phyloP scores from a whole-genome alignment of 2,888 invertebrate genomes.

The Gari tellinella region DNA sequence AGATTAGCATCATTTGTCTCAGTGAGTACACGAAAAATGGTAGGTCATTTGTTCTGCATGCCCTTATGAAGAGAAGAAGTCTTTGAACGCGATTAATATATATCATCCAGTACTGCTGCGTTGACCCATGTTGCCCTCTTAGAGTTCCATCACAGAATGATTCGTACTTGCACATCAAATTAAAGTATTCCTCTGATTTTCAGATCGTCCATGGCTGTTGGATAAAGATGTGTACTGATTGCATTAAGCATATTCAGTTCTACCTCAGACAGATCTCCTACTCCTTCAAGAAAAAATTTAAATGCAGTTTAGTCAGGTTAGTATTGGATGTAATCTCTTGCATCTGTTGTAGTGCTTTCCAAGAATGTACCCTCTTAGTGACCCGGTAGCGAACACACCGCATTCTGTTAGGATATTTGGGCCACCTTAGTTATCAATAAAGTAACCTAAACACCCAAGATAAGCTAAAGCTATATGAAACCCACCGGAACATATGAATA shows the following conservation, averaged over 20 bases:
- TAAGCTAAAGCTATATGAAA: constrained; percentile 60
- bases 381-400: constrained; percentile 53
- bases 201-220: neutral
- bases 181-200: constrained; percentile 1
- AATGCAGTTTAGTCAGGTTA: constrained; percentile 46
- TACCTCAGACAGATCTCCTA: neutral
- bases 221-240: neutral
- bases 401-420: constrained; percentile 55
- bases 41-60: too few species aligned
- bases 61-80: too few species aligned
- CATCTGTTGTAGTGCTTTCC: constrained; percentile 49
- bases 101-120: too few species aligned
- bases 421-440: constrained; percentile 77
- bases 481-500: constrained; percentile 59
- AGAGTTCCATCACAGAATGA: constrained; percentile 2
- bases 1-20: too few species aligned
- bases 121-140: too few species aligned
- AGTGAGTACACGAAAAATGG: too few species aligned
- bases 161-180: constrained; percentile 19
- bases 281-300: constrained; percentile 32
- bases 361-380: constrained; percentile 51
- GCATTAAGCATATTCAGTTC: neutral
- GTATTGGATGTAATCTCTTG: constrained; percentile 50
- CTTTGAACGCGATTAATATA: too few species aligned
- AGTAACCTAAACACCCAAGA: constrained; percentile 53